Conservation (phyloP, 2,888 invertebrate species). For the Palloptera scutellata region DNA sequence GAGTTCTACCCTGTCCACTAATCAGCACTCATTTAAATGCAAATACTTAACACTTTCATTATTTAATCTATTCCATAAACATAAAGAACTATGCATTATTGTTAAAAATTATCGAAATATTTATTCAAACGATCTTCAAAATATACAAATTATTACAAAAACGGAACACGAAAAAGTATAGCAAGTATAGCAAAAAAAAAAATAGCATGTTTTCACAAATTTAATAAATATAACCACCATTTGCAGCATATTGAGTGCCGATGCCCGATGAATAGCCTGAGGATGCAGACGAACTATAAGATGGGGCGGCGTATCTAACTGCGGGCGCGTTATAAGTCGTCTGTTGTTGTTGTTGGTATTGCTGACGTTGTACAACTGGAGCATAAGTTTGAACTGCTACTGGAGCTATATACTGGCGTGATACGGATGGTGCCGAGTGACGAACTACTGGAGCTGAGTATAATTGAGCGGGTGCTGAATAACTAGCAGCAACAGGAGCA, state of each 20-base stretch:
- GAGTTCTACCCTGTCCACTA: too few relatives aligned
- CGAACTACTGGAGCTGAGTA: slow-evolving; percentile 8
- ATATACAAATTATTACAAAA: slow-evolving; percentile 11
- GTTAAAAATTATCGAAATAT: too few relatives aligned
- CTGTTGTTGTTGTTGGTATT: slow-evolving; percentile 23
- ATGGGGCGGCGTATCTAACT: slow-evolving; percentile 12
- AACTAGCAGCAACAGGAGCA: slow-evolving; percentile 10
- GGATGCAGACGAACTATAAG: slow-evolving; percentile 33
- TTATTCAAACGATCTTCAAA: background rate
- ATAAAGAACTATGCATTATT: too few relatives aligned
- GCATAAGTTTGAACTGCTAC: slow-evolving; percentile 15
- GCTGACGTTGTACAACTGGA: slow-evolving; percentile 26
- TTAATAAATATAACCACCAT: slow-evolving; percentile 55
- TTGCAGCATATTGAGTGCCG: slow-evolving; percentile 52
- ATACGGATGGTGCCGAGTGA: slow-evolving; percentile 15
- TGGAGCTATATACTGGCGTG: slow-evolving; percentile 28
- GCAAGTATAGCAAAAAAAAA: slow-evolving; percentile 3
- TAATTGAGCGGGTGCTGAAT: slow-evolving; percentile 24
- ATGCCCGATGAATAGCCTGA: slow-evolving; percentile 38
- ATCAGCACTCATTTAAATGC: too few relatives aligned
- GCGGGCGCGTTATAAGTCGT: background rate
- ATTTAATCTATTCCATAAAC: too few relatives aligned
- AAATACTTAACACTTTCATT: too few relatives aligned
- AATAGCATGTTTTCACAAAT: background rate
- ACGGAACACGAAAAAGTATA: slow-evolving; percentile 4